Percentiles rank a stretch among this genome's conserved stretches.
These are phyloP conservation scores for Motacilla tschutschensis DNA, from an alignment of 2,113 vertebrate species.

Conservation along the genomic window DNA sequence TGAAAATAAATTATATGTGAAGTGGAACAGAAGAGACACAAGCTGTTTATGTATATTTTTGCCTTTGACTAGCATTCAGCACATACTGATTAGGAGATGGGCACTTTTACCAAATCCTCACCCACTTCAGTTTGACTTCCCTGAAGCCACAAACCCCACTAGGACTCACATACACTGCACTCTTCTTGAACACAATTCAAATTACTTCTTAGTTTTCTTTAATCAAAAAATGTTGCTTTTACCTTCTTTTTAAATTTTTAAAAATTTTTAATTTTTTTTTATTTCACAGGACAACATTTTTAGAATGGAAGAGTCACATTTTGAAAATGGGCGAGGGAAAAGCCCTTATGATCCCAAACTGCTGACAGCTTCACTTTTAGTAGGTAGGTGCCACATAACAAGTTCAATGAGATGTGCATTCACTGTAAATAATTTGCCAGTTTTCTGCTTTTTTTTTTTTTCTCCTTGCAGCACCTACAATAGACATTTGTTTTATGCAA, in stretches of 20 bases:
- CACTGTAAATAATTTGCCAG: background rate
- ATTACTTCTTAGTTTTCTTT: background rate
- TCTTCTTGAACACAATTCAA: background rate
- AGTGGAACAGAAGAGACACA: background rate
- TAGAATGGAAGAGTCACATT: conserved; percentile 82
- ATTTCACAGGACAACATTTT: conserved; percentile 87
- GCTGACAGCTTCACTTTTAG: conserved; percentile 90
- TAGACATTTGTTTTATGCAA: background rate
- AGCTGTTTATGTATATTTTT: background rate
- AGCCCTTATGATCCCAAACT: conserved; percentile 96
- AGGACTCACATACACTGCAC: background rate
- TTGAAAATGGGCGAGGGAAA: conserved; percentile 95
- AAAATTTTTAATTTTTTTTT: background rate
- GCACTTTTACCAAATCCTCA: background rate
- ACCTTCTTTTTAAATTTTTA: background rate
- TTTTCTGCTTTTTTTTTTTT: background rate
- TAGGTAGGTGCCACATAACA: conserved; percentile 77
- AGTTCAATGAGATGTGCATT: background rate
- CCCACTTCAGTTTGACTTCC: background rate
- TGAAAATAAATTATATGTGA: background rate
- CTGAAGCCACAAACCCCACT: background rate
- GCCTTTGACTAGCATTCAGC: background rate
- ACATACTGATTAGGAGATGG: background rate
- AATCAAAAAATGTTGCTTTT: conserved; percentile 5
- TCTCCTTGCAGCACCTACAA: background rate